phyloP scores from a whole-genome alignment of 1,140 invertebrate species.

The Brachionus calyciflorus region DNA sequence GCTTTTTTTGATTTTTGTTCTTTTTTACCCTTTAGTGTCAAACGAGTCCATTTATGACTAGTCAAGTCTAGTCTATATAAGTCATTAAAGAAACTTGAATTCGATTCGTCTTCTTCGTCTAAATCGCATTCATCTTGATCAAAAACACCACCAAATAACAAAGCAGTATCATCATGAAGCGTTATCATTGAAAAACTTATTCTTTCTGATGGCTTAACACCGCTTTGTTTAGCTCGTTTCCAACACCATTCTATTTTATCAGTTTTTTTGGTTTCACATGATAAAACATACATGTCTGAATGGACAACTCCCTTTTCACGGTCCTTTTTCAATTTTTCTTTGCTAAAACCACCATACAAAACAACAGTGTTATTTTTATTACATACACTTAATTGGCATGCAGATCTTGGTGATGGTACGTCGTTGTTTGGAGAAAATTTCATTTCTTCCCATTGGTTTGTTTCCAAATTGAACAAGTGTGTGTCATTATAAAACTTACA shows the following conservation, averaged over 20 bases:
- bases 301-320: conserved; percentile 76
- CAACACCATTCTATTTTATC: conserved; percentile 70
- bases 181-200: conserved; percentile 67
- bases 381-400: conserved; percentile 68
- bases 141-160: conserved; percentile 73
- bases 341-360: conserved; percentile 82
- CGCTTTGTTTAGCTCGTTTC: conserved; percentile 69
- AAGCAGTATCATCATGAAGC: conserved; percentile 66
- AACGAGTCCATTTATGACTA: conserved; percentile 69
- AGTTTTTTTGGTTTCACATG: conserved; percentile 62
- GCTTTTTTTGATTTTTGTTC: conserved; percentile 49
- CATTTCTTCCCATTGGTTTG: conserved; percentile 75
- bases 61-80: conserved; percentile 74
- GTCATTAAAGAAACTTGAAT: conserved; percentile 78
- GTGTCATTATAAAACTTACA: conserved; percentile 87
- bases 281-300: conserved; percentile 75
- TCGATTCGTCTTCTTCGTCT: conserved; percentile 70
- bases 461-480: conserved; percentile 76
- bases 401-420: conserved; percentile 50
- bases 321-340: conserved; percentile 74
- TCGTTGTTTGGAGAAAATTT: conserved; percentile 64
- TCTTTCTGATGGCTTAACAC: conserved; percentile 67
- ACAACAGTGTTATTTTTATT: conserved; percentile 67
- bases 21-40: conserved; percentile 50
- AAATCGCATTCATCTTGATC: conserved; percentile 45